Percentiles rank a stretch among this genome's conserved stretches.
Conservation (phyloP, 2,888 invertebrate genomes). For the Ormia ochracea region DNA sequence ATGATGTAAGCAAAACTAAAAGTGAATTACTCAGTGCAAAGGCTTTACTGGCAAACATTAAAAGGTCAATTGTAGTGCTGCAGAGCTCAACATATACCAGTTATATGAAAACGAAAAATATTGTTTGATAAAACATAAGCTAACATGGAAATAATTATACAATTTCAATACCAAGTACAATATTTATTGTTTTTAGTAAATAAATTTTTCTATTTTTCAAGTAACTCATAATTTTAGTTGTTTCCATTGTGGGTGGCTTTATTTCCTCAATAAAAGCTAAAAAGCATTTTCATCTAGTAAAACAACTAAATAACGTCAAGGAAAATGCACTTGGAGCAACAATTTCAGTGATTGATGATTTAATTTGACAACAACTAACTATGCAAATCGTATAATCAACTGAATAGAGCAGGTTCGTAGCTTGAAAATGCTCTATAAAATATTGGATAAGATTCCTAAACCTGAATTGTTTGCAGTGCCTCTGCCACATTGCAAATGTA, state of each 20-base stretch:
- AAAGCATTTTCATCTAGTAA: neutral
- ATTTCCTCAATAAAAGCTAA: slow-evolving; percentile 21
- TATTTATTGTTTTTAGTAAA: neutral
- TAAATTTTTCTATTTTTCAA: neutral
- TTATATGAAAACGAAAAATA: too few relatives aligned
- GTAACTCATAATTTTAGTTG: neutral
- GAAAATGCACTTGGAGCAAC: slow-evolving; percentile 50
- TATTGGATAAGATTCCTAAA: neutral
- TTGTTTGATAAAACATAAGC: too few relatives aligned
- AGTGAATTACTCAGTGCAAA: neutral
- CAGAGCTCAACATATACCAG: neutral
- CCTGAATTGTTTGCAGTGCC: neutral
- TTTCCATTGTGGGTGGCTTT: slow-evolving; percentile 41
- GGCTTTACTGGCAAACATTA: neutral
- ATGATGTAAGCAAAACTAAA: slow-evolving; percentile 21
- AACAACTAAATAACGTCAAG: slow-evolving; percentile 53
- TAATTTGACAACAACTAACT: slow-evolving; percentile 51
- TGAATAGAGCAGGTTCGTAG: slow-evolving; percentile 6
- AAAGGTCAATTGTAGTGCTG: neutral
- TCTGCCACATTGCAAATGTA: neutral
- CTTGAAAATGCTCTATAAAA: neutral
- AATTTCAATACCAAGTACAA: neutral
- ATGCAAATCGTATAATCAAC: neutral
- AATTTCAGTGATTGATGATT: slow-evolving; percentile 57
- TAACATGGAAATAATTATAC: neutral